A percentile compares a stretch with the other conserved stretches of the same genome.
phyloP scores from a whole-genome alignment of 2,113 vertebrate species.

The Rhinoptilus africanus region DNA sequence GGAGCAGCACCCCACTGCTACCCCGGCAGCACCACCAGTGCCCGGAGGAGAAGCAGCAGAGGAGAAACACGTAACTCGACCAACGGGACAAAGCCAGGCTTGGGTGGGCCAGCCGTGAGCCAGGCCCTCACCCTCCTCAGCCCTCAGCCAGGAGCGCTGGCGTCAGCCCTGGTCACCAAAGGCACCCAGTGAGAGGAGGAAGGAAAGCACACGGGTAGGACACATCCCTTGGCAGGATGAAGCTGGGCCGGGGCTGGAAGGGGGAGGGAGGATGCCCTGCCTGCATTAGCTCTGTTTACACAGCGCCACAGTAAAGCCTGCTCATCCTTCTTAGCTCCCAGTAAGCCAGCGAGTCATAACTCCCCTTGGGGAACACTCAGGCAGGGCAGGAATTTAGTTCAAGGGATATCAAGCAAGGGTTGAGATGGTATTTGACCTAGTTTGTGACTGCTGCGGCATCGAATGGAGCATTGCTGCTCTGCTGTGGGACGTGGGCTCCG shows the following conservation, averaged over 20 bases:
- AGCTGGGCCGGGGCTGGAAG: not conserved
- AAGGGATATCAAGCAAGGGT: not conserved
- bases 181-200: not conserved
- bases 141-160: not conserved
- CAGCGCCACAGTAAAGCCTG: not conserved
- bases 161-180: not conserved
- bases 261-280: not conserved
- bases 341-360: not conserved
- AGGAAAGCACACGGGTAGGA: not conserved
- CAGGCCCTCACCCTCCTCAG: not conserved
- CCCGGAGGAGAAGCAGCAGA: slow-evolving; percentile 27
- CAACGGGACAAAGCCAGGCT: not conserved
- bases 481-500: not conserved
- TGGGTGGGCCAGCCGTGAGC: fast-evolving
- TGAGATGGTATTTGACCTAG: not conserved
- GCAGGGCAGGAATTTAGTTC: not conserved
- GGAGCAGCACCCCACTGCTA: slow-evolving; percentile 64
- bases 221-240: not conserved
- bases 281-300: not conserved
- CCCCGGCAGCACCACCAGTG: slow-evolving; percentile 72
- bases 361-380: not conserved
- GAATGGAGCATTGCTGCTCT: not conserved
- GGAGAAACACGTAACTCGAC: fast-evolving
- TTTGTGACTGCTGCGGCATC: not conserved
- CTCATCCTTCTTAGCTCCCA: not conserved